These are phyloP conservation scores for Halisarca cf. caerulea DNA, from an alignment of 37 sponge, comb jelly and placozoan genomes.

Conservation along the genomic window DNA sequence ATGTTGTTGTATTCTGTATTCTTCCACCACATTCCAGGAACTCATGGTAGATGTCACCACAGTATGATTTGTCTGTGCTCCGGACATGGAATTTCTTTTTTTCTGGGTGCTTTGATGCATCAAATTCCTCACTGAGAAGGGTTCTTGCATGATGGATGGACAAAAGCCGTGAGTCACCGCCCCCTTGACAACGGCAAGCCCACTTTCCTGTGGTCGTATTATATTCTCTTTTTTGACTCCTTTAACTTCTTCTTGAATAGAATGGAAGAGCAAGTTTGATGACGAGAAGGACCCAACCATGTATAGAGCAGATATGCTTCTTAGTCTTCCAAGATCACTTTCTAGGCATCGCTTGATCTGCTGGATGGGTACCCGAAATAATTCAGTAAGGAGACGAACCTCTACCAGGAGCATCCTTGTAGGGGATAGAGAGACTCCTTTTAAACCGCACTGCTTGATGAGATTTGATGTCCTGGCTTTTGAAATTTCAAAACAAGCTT, in stretches of 20 bases:
- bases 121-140: neutral
- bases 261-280: neutral
- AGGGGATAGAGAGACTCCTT: neutral
- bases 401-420: neutral
- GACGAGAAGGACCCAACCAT: constrained; percentile 26
- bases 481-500: constrained; percentile 5
- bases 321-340: neutral
- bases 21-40: neutral
- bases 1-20: neutral
- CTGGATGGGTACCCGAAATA: neutral
- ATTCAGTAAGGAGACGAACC: neutral
- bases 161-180: neutral
- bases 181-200: constrained; percentile 10
- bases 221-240: constrained; percentile 1
- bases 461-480: neutral
- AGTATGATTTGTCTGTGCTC: neutral
- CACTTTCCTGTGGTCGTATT: neutral
- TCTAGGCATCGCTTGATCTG: neutral
- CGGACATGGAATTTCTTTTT: neutral
- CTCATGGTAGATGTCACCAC: neutral
- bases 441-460: neutral
- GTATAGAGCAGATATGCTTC: neutral
- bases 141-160: neutral
- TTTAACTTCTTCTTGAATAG: neutral
- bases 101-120: neutral